These are phyloP conservation scores for Chloropsis cyanopogon DNA, from an alignment of 2,113 vertebrate species.

Conservation along the genomic window DNA sequence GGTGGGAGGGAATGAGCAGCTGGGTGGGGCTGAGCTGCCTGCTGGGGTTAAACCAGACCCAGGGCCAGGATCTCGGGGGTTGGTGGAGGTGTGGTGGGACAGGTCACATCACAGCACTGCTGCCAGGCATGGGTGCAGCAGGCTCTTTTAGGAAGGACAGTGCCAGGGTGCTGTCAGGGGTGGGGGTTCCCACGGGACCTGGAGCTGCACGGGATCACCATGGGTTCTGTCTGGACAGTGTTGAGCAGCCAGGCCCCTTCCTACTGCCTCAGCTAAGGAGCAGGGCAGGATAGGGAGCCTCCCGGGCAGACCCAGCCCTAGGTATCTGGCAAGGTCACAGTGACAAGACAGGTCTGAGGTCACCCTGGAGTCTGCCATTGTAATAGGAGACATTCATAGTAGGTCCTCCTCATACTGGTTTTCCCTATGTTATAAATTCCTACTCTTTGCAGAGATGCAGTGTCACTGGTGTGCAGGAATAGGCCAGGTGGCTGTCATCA, in stretches of 20 bases:
- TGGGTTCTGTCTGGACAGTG: not conserved
- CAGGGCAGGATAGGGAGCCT: too few relatives aligned
- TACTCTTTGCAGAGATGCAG: not conserved
- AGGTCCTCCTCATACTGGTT: not conserved
- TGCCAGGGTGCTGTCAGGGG: rapidly evolving
- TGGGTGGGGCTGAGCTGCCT: not conserved
- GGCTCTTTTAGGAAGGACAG: not conserved
- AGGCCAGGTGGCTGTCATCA: not conserved
- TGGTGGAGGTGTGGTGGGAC: not conserved
- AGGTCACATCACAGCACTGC: not conserved
- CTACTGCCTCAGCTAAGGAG: not conserved
- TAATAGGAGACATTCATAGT: not conserved
- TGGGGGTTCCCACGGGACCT: not conserved
- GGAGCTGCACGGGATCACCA: not conserved
- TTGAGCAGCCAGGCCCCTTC: not conserved
- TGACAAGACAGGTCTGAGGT: not conserved
- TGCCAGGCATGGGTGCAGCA: not conserved
- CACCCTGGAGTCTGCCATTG: not conserved
- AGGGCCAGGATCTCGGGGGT: rapidly evolving
- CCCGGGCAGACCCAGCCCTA: not conserved
- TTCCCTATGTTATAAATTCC: not conserved
- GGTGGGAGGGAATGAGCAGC: not conserved
- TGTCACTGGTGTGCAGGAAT: not conserved
- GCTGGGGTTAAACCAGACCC: not conserved
- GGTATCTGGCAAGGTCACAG: not conserved